A percentile compares a stretch with the other conserved stretches of the same genome.
Evolutionary conservation across 2,113 vertebrate species (phyloP).

Genomic region (Triplophysa tibetana): DNA sequence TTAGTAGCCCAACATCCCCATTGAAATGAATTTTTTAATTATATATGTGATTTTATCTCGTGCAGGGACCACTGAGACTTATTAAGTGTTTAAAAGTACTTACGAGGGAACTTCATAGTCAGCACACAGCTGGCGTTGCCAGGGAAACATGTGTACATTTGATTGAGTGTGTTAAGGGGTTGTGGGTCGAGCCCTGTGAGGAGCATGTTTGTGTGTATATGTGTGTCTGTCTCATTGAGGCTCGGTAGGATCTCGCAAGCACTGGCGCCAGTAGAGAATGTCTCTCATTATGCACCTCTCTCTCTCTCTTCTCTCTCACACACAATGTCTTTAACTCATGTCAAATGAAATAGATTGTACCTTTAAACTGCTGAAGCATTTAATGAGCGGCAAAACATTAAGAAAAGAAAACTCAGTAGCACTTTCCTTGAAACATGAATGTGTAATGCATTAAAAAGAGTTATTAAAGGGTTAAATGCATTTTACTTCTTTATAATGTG

Average conservation of each 20-base stretch:
- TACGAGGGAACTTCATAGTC: slow-evolving; percentile 72
- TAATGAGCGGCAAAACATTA: no score
- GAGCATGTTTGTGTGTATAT: slow-evolving; percentile 57
- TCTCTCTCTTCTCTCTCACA: slow-evolving; percentile 58
- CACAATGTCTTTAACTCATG: slow-evolving; percentile 51
- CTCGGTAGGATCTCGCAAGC: slow-evolving; percentile 75
- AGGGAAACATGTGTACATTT: slow-evolving; percentile 62
- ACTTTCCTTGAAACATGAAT: no score
- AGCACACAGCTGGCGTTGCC: slow-evolving; percentile 64
- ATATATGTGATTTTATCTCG: slow-evolving; percentile 26
- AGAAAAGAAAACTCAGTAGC: no score
- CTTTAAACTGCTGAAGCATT: no score
- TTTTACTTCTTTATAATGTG: no score
- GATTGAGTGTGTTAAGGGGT: slow-evolving; percentile 60
- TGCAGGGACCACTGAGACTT: slow-evolving; percentile 66
- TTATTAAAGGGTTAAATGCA: no score
- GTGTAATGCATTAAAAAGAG: no score
- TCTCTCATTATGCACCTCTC: slow-evolving; percentile 67
- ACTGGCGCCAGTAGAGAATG: slow-evolving; percentile 80
- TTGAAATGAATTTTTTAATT: slow-evolving; percentile 61
- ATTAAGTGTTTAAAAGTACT: slow-evolving; percentile 76
- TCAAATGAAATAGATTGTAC: no score
- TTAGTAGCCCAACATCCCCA: slow-evolving; percentile 56
- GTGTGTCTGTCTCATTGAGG: slow-evolving; percentile 75
- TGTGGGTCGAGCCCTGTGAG: slow-evolving; percentile 45